Percentiles rank a stretch among this genome's conserved stretches.
phyloP scores from a whole-genome alignment of 1,140 invertebrate genomes.

The Bradysia coprophila region DNA sequence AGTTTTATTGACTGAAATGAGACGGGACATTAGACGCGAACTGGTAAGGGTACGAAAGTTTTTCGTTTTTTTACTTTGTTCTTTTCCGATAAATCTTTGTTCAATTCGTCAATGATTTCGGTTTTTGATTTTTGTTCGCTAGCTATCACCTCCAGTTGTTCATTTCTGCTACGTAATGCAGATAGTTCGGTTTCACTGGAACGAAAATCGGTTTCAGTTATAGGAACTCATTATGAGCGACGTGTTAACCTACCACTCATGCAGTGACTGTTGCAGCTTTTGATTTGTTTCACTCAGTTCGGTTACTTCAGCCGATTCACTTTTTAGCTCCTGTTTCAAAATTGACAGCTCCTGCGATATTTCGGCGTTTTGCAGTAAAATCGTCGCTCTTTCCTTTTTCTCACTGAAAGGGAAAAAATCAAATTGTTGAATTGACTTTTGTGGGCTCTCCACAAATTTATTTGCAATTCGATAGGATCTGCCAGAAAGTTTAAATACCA shows the following conservation, averaged over 20 bases:
- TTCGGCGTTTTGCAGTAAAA: constrained; percentile 60
- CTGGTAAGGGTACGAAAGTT: not conserved
- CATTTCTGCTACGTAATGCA: constrained; percentile 28
- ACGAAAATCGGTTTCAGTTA: not conserved
- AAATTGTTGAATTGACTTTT: constrained; percentile 9
- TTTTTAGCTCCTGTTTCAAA: constrained; percentile 44
- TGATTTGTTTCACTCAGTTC: constrained; percentile 23
- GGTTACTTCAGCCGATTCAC: constrained; percentile 15
- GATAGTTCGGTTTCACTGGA: constrained; percentile 9
- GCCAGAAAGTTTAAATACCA: no score
- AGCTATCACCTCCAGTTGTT: constrained; percentile 23
- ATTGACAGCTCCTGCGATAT: constrained; percentile 65
- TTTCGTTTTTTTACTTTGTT: constrained; percentile 36
- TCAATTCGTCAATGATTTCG: constrained; percentile 35
- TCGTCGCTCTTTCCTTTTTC: constrained; percentile 53
- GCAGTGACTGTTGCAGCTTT: constrained; percentile 11
- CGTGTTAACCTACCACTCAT: no score
- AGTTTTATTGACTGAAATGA: constrained; percentile 63
- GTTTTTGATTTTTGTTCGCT: constrained; percentile 32
- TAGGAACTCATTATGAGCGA: no score
- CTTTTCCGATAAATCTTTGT: constrained; percentile 60
- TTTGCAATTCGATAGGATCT: not conserved
- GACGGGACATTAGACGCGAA: not conserved
- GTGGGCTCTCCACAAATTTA: no score
- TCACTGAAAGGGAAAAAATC: constrained; percentile 27